Conservation (phyloP, 2,797 vertebrate genomes). For the Parauchenoglanis punctatus region DNA sequence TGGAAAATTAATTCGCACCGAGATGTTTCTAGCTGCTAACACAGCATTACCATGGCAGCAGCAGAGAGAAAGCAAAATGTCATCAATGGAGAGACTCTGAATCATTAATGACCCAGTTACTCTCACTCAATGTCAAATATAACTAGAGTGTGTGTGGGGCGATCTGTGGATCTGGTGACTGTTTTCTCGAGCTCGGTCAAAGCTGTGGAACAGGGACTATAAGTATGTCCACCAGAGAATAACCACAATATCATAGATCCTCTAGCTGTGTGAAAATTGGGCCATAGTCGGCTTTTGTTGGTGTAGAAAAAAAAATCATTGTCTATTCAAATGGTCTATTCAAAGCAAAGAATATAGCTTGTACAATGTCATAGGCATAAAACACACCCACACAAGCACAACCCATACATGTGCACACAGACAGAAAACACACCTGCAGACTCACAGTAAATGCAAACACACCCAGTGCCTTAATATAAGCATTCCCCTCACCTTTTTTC, state of each 20-base stretch:
- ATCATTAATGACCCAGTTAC: slow-evolving; percentile 27
- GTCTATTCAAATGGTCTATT: slow-evolving; percentile 5
- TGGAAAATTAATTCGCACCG: neutral
- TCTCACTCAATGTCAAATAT: slow-evolving; percentile 11
- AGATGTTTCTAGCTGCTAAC: neutral
- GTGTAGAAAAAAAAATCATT: neutral
- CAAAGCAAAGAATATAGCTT: neutral
- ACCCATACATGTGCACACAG: neutral
- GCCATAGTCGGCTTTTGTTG: slow-evolving; percentile 2
- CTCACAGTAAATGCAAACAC: slow-evolving; percentile 36
- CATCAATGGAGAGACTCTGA: slow-evolving; percentile 11
- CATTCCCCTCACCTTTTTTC: slow-evolving; percentile 4
- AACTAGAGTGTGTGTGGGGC: neutral
- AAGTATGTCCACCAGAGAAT: neutral
- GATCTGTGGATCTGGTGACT: neutral
- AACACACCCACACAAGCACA: slow-evolving; percentile 35
- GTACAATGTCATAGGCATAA: neutral
- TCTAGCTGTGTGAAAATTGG: neutral
- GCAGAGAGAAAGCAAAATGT: slow-evolving; percentile 18
- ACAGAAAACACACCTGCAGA: slow-evolving; percentile 42
- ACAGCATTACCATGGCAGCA: slow-evolving; percentile 4
- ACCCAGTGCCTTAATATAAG: slow-evolving; percentile 15
- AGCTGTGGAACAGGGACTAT: neutral
- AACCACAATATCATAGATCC: neutral
- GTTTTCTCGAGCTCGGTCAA: neutral